Evolutionary conservation across 2,888 invertebrate genomes (phyloP).

Genomic region (Tinea pellionella): DNA sequence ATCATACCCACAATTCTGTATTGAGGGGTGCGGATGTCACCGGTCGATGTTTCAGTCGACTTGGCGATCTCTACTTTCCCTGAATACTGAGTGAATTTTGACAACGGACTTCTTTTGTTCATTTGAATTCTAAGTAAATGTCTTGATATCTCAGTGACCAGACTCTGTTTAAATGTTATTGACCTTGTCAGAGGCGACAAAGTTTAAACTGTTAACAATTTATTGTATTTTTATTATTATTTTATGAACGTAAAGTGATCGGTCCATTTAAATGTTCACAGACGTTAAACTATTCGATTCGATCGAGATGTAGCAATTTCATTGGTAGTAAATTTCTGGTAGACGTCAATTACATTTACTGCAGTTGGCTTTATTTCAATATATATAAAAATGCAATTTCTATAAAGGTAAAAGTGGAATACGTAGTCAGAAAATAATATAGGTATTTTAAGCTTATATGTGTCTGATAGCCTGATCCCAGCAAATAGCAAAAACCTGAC

Average conservation of each 20-base stretch:
- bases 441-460: too few relatives aligned
- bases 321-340: background rate
- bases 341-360: background rate
- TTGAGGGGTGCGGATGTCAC: conserved; percentile 22
- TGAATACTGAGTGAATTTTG: background rate
- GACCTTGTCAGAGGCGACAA: background rate
- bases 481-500: background rate
- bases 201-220: background rate
- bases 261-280: background rate
- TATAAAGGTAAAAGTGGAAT: too few relatives aligned
- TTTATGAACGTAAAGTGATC: background rate
- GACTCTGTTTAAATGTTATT: background rate
- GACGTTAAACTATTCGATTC: background rate
- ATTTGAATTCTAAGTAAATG: background rate
- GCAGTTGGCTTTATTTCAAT: too few relatives aligned
- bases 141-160: background rate
- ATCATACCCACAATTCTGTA: conserved; percentile 46
- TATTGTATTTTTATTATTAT: background rate
- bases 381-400: too few relatives aligned
- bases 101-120: background rate
- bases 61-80: background rate
- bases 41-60: background rate
- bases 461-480: too few relatives aligned
- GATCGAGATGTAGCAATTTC: background rate
- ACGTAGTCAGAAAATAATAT: too few relatives aligned